phyloP scores from a whole-genome alignment of 2,888 invertebrate genomes.

The Eurytoma californica region DNA sequence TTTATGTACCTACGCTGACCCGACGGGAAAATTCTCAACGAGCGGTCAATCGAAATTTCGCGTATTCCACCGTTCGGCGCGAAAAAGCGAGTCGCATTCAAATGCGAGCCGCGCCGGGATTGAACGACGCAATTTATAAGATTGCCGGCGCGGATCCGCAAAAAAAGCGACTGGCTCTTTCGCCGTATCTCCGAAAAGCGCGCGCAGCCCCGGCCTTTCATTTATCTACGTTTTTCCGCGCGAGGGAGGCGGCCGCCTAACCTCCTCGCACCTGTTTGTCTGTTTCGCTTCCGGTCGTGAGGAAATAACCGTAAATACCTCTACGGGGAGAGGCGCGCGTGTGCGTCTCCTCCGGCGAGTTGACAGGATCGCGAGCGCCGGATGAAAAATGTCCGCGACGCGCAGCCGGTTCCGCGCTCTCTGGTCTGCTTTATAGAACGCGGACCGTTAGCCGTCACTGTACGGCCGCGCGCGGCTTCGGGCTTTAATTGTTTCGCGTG shows the following conservation, averaged over 20 bases:
- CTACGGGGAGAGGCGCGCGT: not conserved
- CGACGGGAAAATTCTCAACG: no score
- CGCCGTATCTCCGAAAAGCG: not conserved
- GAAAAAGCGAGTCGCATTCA: not conserved
- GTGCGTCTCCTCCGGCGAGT: no score
- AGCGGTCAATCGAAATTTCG: not conserved
- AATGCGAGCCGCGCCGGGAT: not conserved
- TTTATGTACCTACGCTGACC: no score
- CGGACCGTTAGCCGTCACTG: conserved; percentile 31
- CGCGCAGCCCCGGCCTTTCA: conserved; percentile 13
- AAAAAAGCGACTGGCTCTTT: conserved; percentile 1
- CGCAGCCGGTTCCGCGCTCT: conserved; percentile 2
- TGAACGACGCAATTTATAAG: conserved; percentile 8
- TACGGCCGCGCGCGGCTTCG: not conserved
- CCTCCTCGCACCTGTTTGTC: conserved; percentile 39
- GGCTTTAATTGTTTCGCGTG: conserved; percentile 45
- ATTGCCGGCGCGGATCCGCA: conserved; percentile 3
- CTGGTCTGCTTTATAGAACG: conserved; percentile 33
- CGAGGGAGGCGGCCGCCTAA: not conserved
- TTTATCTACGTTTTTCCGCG: conserved; percentile 17
- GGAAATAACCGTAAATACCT: conserved; percentile 46
- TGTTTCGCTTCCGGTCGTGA: conserved; percentile 38
- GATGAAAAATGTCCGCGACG: conserved; percentile 4
- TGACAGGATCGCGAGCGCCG: not conserved
- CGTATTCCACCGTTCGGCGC: no score